These are phyloP conservation scores for Pica pica DNA, from an alignment of 2,113 vertebrate species.

Conservation along the genomic window DNA sequence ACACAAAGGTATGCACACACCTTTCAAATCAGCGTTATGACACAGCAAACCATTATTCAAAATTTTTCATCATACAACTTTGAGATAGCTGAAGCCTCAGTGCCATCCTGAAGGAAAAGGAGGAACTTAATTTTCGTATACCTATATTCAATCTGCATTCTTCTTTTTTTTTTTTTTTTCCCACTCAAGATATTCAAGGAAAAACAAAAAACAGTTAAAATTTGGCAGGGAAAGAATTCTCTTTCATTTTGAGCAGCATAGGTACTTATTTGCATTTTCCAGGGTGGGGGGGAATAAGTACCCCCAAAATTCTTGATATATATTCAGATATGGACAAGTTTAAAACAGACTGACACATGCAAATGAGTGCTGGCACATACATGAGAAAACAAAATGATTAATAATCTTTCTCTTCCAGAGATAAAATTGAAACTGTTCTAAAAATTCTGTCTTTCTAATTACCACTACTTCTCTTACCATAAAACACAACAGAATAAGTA, in stretches of 20 bases:
- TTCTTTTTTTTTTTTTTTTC: not conserved
- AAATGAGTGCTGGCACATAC: not conserved
- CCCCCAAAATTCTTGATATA: not conserved
- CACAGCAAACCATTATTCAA: not conserved
- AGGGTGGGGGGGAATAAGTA: not conserved
- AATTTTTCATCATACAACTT: not conserved
- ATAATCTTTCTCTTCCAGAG: not conserved
- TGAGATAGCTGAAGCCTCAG: not conserved
- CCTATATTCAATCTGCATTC: not conserved
- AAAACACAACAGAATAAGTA: not conserved
- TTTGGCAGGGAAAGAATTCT: not conserved
- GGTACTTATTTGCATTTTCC: not conserved
- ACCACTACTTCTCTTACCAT: not conserved
- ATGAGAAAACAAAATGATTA: not conserved
- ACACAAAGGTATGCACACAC: not conserved
- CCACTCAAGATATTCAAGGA: not conserved
- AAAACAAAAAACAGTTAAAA: not conserved
- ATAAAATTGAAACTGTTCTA: not conserved
- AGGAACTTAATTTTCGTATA: not conserved
- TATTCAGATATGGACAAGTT: not conserved
- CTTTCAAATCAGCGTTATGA: not conserved
- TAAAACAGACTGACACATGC: not conserved
- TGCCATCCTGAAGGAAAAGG: not conserved
- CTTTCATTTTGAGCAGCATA: not conserved
- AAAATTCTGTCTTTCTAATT: not conserved